Base-by-base conservation (phyloP, 2,113 vertebrate genomes). In the Empidonax alnorum region DNA sequence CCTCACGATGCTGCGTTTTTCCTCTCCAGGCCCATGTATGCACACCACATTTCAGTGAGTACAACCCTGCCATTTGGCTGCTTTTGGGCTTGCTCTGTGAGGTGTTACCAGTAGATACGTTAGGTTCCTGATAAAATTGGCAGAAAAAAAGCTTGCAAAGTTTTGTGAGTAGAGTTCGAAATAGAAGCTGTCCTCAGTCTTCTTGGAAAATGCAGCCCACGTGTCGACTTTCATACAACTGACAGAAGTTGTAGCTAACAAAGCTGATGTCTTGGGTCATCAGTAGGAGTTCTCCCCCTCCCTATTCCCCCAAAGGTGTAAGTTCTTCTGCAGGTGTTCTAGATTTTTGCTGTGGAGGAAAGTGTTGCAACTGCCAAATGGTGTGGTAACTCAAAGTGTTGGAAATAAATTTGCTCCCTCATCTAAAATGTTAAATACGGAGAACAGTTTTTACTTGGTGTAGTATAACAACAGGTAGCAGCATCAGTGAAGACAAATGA, bases 1-100 rank as follows among this genome's bases (percentile, higher is more conserved):
- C 99, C 99, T 56, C 99, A 99, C 0, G 99, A 99, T 67, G 99
- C 99, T 72, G 99, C 99, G 7, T 99, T 99, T 97, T 99, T 99
- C 97, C 98, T 99, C 65, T 99, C 99, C 18, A 98, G 99, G 52
- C 99, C 99, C 68, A 99, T 99, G 99, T 99, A 99, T 66, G 99
- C 99, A 61, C 99, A 99, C 94, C 99, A 99, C 96, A 99, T 99
- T 97, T 98, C 99, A 95, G 99, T 99, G 97, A 99, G 99, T 99
- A 93, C 16, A 91, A 9, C 24, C 76, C 37, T 87, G 41, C 79
- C n/a, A 3, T 47, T 88, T 86, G 18, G 42, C 89, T 89, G 35
- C 52, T 56, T 6, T 16, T 86, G 55, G n/a, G 83, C 21, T 35
- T 72, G 41, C 72, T 76, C 4, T 65, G 39, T 42, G 76, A 37